A percentile compares a stretch with the other conserved stretches of the same genome.
Conservation (phyloP, 1,140 invertebrate species). For the Lanistes nyassanus region DNA sequence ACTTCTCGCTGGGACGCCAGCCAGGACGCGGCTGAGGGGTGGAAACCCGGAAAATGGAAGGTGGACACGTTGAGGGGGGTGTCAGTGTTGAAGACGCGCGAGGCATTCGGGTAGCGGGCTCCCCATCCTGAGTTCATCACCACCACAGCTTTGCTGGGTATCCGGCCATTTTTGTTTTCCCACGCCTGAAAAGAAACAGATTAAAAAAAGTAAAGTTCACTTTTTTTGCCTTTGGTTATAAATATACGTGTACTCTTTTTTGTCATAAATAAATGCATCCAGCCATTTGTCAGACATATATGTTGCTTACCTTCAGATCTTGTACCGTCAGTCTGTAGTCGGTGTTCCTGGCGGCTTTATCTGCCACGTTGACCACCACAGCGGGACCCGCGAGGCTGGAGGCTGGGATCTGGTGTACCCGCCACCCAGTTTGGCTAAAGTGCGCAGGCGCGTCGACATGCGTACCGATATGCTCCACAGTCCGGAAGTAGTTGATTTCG, state of each 20-base stretch:
- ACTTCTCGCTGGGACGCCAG: slow-evolving; percentile 42
- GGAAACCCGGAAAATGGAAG: slow-evolving; percentile 51
- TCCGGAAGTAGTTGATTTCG: slow-evolving; percentile 29
- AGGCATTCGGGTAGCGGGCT: slow-evolving; percentile 43
- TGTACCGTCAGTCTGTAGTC: slow-evolving; percentile 39
- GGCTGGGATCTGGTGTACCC: slow-evolving; percentile 37
- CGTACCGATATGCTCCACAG: slow-evolving; percentile 27
- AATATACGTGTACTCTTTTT: not conserved
- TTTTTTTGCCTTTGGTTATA: not conserved
- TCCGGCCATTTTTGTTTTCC: slow-evolving; percentile 45
- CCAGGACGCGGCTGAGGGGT: slow-evolving; percentile 44
- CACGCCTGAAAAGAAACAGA: slow-evolving; percentile 18
- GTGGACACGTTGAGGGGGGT: slow-evolving; percentile 28
- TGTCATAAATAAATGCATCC: not conserved
- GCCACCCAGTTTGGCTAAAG: slow-evolving; percentile 31
- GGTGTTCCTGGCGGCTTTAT: slow-evolving; percentile 36
- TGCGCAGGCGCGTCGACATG: slow-evolving; percentile 42
- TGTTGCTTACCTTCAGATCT: slow-evolving; percentile 33
- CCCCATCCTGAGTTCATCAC: slow-evolving; percentile 56
- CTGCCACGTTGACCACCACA: slow-evolving; percentile 37
- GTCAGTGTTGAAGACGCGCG: slow-evolving; percentile 36
- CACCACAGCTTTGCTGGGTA: slow-evolving; percentile 46
- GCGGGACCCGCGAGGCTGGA: slow-evolving; percentile 35
- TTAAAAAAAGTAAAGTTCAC: not conserved
- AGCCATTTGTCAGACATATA: not conserved